Evolutionary conservation across 2,888 invertebrate species (phyloP), one percentile per base, ranked within the genome.

Genomic region (Biston betularia): DNA sequence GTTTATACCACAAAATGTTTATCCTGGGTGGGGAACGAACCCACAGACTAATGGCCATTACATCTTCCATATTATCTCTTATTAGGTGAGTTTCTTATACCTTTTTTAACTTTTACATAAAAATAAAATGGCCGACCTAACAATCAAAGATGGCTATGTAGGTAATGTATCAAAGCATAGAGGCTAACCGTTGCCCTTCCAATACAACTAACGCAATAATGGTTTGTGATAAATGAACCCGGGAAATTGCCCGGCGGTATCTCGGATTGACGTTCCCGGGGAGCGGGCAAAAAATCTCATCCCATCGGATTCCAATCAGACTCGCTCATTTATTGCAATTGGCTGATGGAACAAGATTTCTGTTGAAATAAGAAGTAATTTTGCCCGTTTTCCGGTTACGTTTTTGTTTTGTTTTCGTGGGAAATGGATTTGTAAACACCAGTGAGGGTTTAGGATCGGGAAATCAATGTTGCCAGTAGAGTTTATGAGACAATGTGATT

Each of bases 301-400:
- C 82, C 83, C 83, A 82, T 84, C 85, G 85, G 84, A 87, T 87
- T 87, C 85, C 88, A 89, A 89, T 88, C 88, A 89, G 87, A 79
- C 80, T 80, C 81, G 80, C 82, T 87, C 88, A 86, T 86, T 87
- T 88, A 88, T 87, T 83, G 87, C 87, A 86, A 87, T 87, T 86
- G 87, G 81, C 84, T 84, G 88, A 87, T 82, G 79, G 84, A 83
- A 81, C 79, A 83, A 81, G 85, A 85, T 84, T 85, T 81, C 78
- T 77, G 77, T 78, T 77, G 80, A 82, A 83, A 82, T 82, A 79
- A 78, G 75, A 79, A 79, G 76, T 77, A 75, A 78, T 66, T 68
- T 68, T 55, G 55, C 59, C 40, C 63, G 55, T 49, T 63, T 68
- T 68, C 67, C 63, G 63, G 45, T 55, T 45, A 46, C 46, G 63